Evolutionary conservation across 1,140 invertebrate genomes (phyloP).

Genomic region (Pristionchus pacificus): DNA sequence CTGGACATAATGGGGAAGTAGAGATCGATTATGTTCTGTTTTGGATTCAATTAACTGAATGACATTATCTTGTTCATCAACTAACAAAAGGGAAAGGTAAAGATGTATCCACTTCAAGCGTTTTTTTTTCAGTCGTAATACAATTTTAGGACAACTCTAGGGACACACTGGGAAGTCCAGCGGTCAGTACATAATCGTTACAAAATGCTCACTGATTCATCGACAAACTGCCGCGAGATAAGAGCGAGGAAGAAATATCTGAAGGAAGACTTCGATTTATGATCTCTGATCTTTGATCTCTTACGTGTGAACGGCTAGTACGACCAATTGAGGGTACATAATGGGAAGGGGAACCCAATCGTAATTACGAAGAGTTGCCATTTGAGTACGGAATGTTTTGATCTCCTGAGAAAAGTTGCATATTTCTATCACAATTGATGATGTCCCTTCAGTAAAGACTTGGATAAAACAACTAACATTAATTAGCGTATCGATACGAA

Average conservation of each 20-base stretch:
- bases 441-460: too few species aligned
- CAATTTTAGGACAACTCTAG: too few species aligned
- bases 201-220: constrained; percentile 7
- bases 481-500: not conserved
- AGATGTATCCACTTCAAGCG: too few species aligned
- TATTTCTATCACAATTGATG: too few species aligned
- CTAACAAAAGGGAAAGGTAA: too few species aligned
- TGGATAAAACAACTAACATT: not conserved
- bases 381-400: constrained; percentile 8
- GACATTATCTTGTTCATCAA: too few species aligned
- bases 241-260: constrained; percentile 18
- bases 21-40: constrained; percentile 10
- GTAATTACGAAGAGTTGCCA: constrained; percentile 23
- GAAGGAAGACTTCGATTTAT: not conserved
- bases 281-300: not conserved
- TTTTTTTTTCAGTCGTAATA: too few species aligned
- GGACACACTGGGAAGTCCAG: too few species aligned
- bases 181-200: not conserved
- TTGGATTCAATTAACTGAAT: too few species aligned
- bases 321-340: constrained; percentile 27
- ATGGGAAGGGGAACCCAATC: constrained; percentile 30
- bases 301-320: constrained; percentile 24
- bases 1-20: constrained; percentile 19
- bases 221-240: constrained; percentile 20
- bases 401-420: constrained; percentile 7